Evolutionary conservation across 2,113 vertebrate species (phyloP).

Genomic region (Perca schrenkii): DNA sequence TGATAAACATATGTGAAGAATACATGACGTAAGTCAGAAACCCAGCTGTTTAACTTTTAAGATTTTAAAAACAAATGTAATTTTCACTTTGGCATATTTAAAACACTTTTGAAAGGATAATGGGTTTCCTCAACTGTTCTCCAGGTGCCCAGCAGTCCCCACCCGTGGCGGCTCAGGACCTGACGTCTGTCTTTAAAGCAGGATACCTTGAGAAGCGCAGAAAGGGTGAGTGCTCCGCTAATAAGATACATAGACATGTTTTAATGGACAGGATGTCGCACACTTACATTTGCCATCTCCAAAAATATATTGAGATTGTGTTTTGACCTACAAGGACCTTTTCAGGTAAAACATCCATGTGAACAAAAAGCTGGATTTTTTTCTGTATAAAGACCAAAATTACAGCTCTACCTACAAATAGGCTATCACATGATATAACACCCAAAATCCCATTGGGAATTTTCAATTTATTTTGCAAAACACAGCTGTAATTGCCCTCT

Average conservation of each 20-base stretch:
- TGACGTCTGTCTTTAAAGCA: conserved; percentile 89
- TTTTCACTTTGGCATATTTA: background rate
- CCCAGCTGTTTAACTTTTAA: conserved; percentile 16
- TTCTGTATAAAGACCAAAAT: background rate
- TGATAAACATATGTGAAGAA: background rate
- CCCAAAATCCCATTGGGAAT: background rate
- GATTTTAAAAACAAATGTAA: background rate
- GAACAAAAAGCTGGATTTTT: background rate
- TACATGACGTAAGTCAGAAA: conserved; percentile 2
- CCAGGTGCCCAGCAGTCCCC: conserved; percentile 89
- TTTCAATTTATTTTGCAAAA: background rate
- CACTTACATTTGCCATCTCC: background rate
- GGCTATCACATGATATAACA: background rate
- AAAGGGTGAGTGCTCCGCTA: conserved; percentile 85
- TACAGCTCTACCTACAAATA: background rate
- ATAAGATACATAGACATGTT: background rate
- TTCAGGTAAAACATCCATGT: background rate
- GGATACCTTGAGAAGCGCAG: conserved; percentile 97
- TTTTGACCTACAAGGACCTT: background rate
- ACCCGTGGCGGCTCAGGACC: conserved; percentile 92
- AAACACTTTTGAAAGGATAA: background rate
- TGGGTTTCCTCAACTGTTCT: conserved; percentile 45
- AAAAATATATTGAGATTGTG: conserved; percentile 2
- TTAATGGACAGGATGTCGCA: background rate
- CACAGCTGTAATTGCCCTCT: background rate